These are phyloP conservation scores for Syngnathus floridae DNA, from an alignment of 2,113 vertebrate genomes.

Conservation along the genomic window DNA sequence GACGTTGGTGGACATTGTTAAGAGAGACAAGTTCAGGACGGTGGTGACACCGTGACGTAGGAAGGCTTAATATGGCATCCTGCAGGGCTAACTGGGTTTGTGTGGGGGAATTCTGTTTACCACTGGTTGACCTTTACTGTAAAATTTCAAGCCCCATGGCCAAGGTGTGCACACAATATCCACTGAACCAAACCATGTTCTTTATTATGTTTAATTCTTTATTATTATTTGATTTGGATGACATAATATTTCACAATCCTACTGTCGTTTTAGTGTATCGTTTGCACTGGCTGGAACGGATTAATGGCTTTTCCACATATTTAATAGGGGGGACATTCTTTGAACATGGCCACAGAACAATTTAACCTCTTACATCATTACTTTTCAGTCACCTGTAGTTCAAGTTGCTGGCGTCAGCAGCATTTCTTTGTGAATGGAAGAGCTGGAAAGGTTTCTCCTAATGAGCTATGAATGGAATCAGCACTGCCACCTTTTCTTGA, in stretches of 20 bases:
- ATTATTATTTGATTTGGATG: too few relatives aligned
- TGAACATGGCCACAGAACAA: background rate
- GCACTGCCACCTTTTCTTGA: conserved; percentile 14
- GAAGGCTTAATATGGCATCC: conserved; percentile 10
- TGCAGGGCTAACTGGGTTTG: background rate
- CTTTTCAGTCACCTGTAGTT: background rate
- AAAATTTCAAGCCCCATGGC: background rate
- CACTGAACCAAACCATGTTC: too few relatives aligned
- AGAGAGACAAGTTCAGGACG: conserved; percentile 19
- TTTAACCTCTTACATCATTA: background rate
- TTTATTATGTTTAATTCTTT: too few relatives aligned
- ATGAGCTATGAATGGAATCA: conserved; percentile 32
- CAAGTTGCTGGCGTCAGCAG: background rate
- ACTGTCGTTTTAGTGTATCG: too few relatives aligned
- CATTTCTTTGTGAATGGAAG: conserved; percentile 43
- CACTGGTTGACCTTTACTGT: background rate
- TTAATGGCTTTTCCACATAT: too few relatives aligned
- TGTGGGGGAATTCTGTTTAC: background rate
- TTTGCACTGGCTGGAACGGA: too few relatives aligned
- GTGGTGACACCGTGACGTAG: conserved; percentile 13
- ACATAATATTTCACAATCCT: too few relatives aligned
- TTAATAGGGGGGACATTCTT: too few relatives aligned
- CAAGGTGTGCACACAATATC: too few relatives aligned
- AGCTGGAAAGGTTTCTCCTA: conserved; percentile 8
- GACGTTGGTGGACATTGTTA: conserved; percentile 32